Evolutionary conservation across 2,888 invertebrate genomes (phyloP), one percentile per base, ranked within the genome.

Genomic region (Megalurothrips usitatus): DNA sequence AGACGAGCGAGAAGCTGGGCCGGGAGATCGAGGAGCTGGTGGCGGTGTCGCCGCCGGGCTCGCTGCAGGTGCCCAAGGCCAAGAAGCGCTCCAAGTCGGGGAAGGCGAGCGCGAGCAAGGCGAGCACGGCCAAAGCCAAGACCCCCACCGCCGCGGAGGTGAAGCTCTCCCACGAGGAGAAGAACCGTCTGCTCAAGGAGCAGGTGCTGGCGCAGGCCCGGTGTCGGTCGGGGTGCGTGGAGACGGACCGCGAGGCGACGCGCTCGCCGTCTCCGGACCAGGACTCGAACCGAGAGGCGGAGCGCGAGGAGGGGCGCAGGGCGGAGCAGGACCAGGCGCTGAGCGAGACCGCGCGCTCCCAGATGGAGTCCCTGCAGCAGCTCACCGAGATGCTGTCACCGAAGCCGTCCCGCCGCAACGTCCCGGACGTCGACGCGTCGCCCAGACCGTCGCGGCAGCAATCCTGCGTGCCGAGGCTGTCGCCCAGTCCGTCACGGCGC

Each of bases 1-100:
- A 92, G 85, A 92, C 92, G 79, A 93, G 92, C 85, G 92, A 92
- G 83, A 91, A 91, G 84, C 86, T 92, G 84, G 91, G 91, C 12
- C 90, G 91, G 83, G 92, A 93, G 82, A 87, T 93, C 85, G 89
- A 90, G 78, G 91, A 91, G 85, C 85, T 91, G 19, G 78, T 17
- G 17, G 49, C 49, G 49, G 34, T 52, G 26, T 34, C 79, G 82
- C 78, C 81, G 58, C 17, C 11, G 58, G 58, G 34, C 34, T 43
- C 34, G 3, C 34, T 43, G 34, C 34, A 43, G 6, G 58, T 26
- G 26, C 68, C 68, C 11, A 75, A 23, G 68, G 68, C 68, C 10
- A 75, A 9, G 68, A 23, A 26, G 68, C 68, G 68, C 26, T 75
- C 68, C 10, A 75, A 58, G 58, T 14, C 34, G 34, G 34, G 34